These are phyloP conservation scores for Prionailurus viverrinus DNA, from an alignment of 2,113 vertebrate species.

Conservation along the genomic window DNA sequence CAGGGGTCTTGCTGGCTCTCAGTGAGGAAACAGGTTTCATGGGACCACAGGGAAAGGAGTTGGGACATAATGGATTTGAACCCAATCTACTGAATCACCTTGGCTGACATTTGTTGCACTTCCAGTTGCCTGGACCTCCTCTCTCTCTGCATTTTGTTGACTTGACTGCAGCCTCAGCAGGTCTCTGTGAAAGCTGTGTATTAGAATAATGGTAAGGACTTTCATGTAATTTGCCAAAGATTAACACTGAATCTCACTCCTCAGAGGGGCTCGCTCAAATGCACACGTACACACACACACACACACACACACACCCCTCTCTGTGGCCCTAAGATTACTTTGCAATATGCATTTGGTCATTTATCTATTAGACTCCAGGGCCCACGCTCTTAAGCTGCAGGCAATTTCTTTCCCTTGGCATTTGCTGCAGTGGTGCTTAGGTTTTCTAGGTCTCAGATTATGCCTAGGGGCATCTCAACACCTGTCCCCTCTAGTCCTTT, in stretches of 20 bases:
- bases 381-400: not conserved
- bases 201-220: not conserved
- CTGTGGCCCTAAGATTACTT: not conserved
- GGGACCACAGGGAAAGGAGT: not conserved
- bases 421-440: not conserved
- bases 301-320: not conserved
- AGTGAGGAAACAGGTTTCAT: not conserved
- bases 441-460: conserved; percentile 33
- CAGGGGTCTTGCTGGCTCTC: not conserved
- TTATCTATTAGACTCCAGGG: not conserved
- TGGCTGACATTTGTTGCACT: not conserved
- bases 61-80: not conserved
- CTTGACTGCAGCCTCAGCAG: not conserved
- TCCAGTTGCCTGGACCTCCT: not conserved
- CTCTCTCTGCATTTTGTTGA: not conserved
- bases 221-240: not conserved
- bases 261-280: not conserved
- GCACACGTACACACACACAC: not conserved
- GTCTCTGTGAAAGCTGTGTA: not conserved
- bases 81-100: not conserved
- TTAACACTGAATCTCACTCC: not conserved
- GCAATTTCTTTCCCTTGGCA: conserved; percentile 16
- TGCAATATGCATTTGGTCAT: not conserved
- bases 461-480: not conserved
- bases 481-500: not conserved